Evolutionary conservation across 2,888 invertebrate species (phyloP).

Genomic region (Pardosa pseudoannulata): DNA sequence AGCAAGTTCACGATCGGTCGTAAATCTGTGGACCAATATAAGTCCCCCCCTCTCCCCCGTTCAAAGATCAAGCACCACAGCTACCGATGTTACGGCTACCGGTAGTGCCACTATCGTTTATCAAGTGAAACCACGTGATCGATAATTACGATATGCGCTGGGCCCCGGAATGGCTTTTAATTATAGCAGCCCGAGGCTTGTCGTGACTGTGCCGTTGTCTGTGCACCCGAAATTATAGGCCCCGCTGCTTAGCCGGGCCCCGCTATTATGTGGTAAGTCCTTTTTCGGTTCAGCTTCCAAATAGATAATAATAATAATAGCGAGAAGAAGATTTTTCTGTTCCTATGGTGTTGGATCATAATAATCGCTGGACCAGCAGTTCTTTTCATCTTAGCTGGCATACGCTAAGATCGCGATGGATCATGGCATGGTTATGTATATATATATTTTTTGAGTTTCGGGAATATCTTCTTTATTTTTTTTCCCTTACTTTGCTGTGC

Average conservation of each 20-base stretch:
- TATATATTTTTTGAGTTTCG: neutral
- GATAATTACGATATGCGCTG: conserved; percentile 60
- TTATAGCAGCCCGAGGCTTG: conserved; percentile 52
- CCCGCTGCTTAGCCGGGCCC: conserved; percentile 14
- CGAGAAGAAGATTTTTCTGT: conserved; percentile 20
- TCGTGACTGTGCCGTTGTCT: conserved; percentile 66
- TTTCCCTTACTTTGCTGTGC: too few species aligned
- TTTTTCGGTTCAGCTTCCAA: conserved; percentile 30
- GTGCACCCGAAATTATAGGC: conserved; percentile 51
- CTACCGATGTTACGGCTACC: conserved; percentile 69
- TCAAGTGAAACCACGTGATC: conserved; percentile 65
- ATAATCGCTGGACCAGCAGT: conserved; percentile 49
- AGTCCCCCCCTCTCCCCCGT: neutral
- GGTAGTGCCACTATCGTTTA: conserved; percentile 69
- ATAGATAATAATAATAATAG: conserved; percentile 66
- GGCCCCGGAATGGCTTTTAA: conserved; percentile 62
- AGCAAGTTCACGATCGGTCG: conserved; percentile 8
- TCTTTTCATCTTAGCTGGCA: conserved; percentile 23
- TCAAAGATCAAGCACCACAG: conserved; percentile 61
- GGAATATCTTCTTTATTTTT: neutral
- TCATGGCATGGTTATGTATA: conserved; percentile 43
- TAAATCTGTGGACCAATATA: conserved; percentile 13
- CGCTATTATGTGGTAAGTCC: conserved; percentile 56
- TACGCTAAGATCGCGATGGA: conserved; percentile 30
- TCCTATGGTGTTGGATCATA: conserved; percentile 36